Conservation (phyloP, 2,113 vertebrate species). For the Romanogobio albipinnatus region DNA sequence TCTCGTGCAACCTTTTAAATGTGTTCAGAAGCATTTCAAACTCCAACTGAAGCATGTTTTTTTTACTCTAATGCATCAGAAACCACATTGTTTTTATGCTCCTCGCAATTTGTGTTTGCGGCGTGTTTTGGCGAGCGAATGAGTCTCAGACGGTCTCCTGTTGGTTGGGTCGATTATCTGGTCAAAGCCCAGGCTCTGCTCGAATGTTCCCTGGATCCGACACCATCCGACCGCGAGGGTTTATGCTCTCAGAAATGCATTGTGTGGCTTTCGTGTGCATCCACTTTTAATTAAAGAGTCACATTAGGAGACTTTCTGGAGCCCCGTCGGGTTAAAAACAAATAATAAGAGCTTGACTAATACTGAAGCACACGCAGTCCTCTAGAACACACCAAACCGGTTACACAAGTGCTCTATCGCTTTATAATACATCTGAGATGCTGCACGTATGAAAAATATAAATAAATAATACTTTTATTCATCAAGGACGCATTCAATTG, state of each 20-base stretch:
- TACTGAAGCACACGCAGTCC: too few species aligned
- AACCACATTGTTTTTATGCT: conserved; percentile 21
- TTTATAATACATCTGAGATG: too few species aligned
- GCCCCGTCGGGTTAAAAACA: too few species aligned
- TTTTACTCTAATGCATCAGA: neutral
- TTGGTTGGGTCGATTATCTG: conserved; percentile 47
- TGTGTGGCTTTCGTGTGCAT: conserved; percentile 32
- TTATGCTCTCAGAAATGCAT: neutral
- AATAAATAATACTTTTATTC: neutral
- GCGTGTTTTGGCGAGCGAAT: conserved; percentile 36
- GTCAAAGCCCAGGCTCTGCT: conserved; percentile 5
- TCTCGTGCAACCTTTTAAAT: neutral
- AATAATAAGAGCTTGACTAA: too few species aligned
- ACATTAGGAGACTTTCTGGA: neutral
- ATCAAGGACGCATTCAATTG: neutral
- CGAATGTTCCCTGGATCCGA: neutral
- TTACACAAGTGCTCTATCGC: too few species aligned
- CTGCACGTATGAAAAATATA: too few species aligned
- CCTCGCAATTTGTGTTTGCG: conserved; percentile 2
- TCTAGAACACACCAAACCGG: too few species aligned
- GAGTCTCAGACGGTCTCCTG: conserved; percentile 37
- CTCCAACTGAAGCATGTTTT: neutral
- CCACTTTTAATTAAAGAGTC: conserved; percentile 49
- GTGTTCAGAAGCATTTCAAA: conserved; percentile 10
- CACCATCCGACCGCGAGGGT: neutral